Percentiles rank a stretch among this genome's conserved stretches.
These are phyloP conservation scores for Dolichomitus sp. DNA, from an alignment of 2,888 invertebrate species.

Conservation along the genomic window DNA sequence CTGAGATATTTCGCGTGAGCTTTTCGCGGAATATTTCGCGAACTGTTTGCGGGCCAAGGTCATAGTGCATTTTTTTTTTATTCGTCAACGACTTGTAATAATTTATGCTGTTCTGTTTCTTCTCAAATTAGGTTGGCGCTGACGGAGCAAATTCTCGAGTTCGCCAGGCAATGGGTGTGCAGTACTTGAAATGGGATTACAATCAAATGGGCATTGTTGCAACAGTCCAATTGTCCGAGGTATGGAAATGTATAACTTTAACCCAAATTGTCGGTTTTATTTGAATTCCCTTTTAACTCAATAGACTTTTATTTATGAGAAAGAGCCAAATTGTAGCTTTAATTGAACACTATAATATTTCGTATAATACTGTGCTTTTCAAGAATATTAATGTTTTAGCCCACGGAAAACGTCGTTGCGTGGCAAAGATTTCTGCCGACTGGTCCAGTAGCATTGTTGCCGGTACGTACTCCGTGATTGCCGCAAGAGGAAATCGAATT, in stretches of 20 bases:
- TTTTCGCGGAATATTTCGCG: neutral
- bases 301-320: no score
- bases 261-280: neutral
- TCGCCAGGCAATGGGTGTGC: conserved; percentile 93
- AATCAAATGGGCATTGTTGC: conserved; percentile 97
- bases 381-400: conserved; percentile 85
- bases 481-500: conserved; percentile 27
- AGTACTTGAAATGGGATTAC: conserved; percentile 94
- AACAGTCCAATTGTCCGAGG: conserved; percentile 93
- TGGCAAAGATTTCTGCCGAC: conserved; percentile 98
- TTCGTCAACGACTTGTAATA: neutral
- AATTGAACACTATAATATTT: no score
- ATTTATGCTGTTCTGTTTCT: neutral
- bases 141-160: conserved; percentile 97
- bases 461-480: conserved; percentile 87
- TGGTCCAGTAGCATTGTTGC: conserved; percentile 97
- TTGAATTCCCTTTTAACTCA: no score
- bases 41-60: neutral
- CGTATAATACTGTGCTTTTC: conserved; percentile 3
- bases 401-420: conserved; percentile 93
- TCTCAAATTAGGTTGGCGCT: conserved; percentile 93
- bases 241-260: conserved; percentile 81
- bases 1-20: neutral
- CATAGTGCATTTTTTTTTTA: neutral
- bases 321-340: no score